These are phyloP conservation scores for Eupithecia pulchellata DNA, from an alignment of 2,888 invertebrate genomes.

Conservation along the genomic window DNA sequence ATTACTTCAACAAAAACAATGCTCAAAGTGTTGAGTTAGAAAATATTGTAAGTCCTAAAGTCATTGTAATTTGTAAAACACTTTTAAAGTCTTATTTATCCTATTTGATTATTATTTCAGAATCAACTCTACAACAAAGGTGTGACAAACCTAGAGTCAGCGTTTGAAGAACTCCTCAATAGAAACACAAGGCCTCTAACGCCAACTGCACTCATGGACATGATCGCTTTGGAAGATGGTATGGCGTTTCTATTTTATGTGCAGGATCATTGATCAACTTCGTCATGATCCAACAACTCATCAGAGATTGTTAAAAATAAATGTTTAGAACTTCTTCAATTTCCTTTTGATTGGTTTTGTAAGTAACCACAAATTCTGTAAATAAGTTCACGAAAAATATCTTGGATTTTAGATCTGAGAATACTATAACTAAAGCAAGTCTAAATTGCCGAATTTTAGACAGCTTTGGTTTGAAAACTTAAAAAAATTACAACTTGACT, in stretches of 20 bases:
- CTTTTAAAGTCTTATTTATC: background rate
- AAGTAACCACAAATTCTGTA: no score
- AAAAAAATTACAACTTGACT: no score
- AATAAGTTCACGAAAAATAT: no score
- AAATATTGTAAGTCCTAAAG: conserved; percentile 90
- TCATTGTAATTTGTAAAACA: background rate
- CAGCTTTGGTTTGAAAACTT: no score
- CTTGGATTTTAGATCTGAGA: no score
- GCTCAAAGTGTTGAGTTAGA: conserved; percentile 97
- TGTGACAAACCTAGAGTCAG: conserved; percentile 92
- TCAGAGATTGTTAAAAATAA: no score
- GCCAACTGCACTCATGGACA: conserved; percentile 94
- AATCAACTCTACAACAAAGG: conserved; percentile 92
- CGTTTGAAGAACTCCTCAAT: conserved; percentile 94
- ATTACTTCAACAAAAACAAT: conserved; percentile 96
- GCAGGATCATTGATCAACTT: background rate
- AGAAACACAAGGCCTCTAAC: conserved; percentile 94
- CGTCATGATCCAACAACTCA: no score
- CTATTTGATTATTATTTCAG: conserved; percentile 60
- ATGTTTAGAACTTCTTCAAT: no score
- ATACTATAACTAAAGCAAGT: no score
- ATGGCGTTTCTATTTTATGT: background rate
- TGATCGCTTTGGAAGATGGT: conserved; percentile 95
- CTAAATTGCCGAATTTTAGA: no score
- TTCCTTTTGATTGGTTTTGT: no score